These are phyloP conservation scores for Manis crassicaudata DNA, from an alignment of 2,797 vertebrate species.

Conservation along the genomic window DNA sequence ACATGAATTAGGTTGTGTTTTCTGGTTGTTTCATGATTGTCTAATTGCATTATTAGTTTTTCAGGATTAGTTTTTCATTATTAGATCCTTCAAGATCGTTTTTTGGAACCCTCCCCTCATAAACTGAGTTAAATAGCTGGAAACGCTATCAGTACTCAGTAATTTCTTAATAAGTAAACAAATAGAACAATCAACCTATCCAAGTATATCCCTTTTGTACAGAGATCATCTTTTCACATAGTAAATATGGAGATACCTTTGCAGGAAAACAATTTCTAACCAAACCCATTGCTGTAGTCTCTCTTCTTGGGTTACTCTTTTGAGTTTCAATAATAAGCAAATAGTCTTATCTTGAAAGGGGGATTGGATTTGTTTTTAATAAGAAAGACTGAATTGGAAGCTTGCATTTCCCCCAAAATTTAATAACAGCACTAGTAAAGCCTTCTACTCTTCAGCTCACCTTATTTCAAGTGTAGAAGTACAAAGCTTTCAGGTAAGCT, in stretches of 20 bases:
- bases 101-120: background rate
- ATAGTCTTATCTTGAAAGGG: constrained; percentile 66
- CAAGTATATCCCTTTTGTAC: background rate
- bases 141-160: background rate
- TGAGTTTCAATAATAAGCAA: constrained; percentile 62
- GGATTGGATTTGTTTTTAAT: constrained; percentile 55
- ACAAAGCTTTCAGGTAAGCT: background rate
- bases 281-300: background rate
- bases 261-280: constrained; percentile 14
- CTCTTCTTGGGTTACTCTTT: constrained; percentile 26
- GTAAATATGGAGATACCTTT: background rate
- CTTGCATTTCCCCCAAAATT: constrained; percentile 56
- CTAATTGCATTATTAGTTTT: background rate
- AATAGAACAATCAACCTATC: background rate
- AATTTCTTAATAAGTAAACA: constrained; percentile 36
- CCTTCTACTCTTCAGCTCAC: constrained; percentile 31
- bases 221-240: constrained; percentile 23
- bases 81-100: background rate
- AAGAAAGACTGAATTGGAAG: constrained; percentile 63
- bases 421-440: constrained; percentile 69
- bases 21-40: background rate
- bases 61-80: background rate
- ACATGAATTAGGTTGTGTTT: background rate
- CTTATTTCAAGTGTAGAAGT: constrained; percentile 45
- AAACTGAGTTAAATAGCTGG: background rate